Evolutionary conservation across 2,888 invertebrate species (phyloP).

Genomic region (Ophraella communa): DNA sequence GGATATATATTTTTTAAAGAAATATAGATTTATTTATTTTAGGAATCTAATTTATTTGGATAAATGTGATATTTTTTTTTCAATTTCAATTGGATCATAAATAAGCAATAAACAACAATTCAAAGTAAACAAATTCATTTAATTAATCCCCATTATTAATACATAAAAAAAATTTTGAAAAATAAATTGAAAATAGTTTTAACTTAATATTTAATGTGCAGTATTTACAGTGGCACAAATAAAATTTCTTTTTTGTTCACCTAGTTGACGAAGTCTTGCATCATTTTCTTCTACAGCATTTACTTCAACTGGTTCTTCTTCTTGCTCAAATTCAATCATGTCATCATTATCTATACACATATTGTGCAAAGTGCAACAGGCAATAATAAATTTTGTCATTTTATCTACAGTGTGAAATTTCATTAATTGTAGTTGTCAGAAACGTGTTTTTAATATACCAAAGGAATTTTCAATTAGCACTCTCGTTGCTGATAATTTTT

Average conservation of each 20-base stretch:
- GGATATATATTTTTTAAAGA: too few relatives aligned
- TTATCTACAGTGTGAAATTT: constrained; percentile 3
- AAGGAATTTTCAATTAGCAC: constrained; percentile 15
- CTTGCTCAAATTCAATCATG: constrained; percentile 4
- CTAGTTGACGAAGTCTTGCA: too few relatives aligned
- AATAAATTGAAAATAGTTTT: too few relatives aligned
- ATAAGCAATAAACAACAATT: too few relatives aligned
- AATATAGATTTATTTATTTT: too few relatives aligned
- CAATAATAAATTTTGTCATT: constrained; percentile 41
- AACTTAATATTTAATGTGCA: background rate
- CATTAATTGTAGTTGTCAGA: constrained; percentile 2
- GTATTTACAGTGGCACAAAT: background rate
- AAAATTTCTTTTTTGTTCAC: too few relatives aligned
- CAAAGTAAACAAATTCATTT: too few relatives aligned
- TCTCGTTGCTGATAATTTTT: constrained; percentile 35
- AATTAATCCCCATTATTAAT: too few relatives aligned
- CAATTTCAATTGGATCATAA: too few relatives aligned
- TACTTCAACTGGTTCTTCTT: background rate
- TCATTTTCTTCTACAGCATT: background rate
- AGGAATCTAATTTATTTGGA: too few relatives aligned
- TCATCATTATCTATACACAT: constrained; percentile 35
- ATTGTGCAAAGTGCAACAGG: constrained; percentile 16
- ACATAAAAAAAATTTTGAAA: too few relatives aligned
- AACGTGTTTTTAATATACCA: constrained; percentile 6
- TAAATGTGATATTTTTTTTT: too few relatives aligned